Evolutionary conservation across 2,113 vertebrate species (phyloP).

Genomic region (Cebus imitator): DNA sequence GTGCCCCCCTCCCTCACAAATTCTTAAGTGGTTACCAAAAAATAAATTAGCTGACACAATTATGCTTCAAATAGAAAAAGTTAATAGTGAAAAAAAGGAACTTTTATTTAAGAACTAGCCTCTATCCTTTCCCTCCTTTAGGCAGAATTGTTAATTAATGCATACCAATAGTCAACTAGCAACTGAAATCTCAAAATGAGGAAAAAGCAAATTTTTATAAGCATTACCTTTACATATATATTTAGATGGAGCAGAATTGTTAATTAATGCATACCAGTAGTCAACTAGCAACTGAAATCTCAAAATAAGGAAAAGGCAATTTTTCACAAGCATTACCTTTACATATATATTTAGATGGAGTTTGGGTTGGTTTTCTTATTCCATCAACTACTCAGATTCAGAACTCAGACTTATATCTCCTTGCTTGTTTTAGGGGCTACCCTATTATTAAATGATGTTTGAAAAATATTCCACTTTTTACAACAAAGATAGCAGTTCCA

Average conservation of each 20-base stretch:
- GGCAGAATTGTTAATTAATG: neutral
- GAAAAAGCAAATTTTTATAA: neutral
- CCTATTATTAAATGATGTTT: constrained; percentile 3
- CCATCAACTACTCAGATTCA: constrained; percentile 28
- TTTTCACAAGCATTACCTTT: neutral
- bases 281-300: neutral
- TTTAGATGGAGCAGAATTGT: neutral
- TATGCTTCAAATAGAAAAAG: constrained; percentile 1
- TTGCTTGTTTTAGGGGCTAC: neutral
- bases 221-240: neutral
- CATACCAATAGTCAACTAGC: neutral
- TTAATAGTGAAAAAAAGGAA: constrained; percentile 9
- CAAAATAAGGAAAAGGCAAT: neutral
- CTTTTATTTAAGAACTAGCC: constrained; percentile 12
- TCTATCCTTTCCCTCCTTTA: neutral
- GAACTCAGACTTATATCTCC: neutral
- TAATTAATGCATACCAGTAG: neutral
- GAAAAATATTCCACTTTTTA: neutral
- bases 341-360: neutral
- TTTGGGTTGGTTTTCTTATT: neutral
- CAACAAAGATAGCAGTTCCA: neutral
- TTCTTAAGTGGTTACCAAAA: neutral
- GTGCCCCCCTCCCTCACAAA: neutral
- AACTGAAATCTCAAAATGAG: constrained; percentile 27
- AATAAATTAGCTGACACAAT: neutral